Evolutionary conservation across 2,888 invertebrate genomes (phyloP), one percentile per base, ranked within the genome.

Genomic region (Punctoribates punctum): DNA sequence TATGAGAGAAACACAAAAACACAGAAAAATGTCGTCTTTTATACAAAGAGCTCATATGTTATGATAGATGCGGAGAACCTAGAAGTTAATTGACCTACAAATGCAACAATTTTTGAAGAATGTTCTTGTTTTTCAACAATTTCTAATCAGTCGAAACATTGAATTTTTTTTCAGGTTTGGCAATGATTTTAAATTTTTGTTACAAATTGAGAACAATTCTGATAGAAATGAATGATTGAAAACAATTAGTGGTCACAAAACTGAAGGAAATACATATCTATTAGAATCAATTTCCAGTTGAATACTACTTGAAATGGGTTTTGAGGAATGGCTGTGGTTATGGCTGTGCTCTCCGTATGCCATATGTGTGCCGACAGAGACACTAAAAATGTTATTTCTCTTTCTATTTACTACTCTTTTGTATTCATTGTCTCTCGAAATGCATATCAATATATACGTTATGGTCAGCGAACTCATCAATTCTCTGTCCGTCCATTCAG

Each of bases 391-490:
- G 17, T 51, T 51, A 20, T 57, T 57, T 57, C 15, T 5, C 57
- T 13, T 25, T 25, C 25, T 25, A 25, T 57, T 9, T 25, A 15
- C 20, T 51, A n/a, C 51, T 51, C 20, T 23, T 57, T 25, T 9
- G 23, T 25, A 25, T 23, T 57, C 11, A 25, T 57, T 57, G 57
- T 57, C 57, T 48, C 17, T 48, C 25, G 13, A 57, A 25, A 23
- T 57, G 25, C 25, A 54, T 25, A 57, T 57, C 57, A 11, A 34
- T 34, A 23, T 57, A 25, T 17, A 9, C 25, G 25, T 17, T 57
- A 15, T 65, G 65, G 65, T 65, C 65, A 38, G 65, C 17, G n/a
- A 34, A 34, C 65, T 34, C 65, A 38, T 65, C 65, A 65, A 65
- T 65, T 38, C 29, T 29, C 62, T 54, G 25, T 57, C 57, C 57